phyloP scores from a whole-genome alignment of 2,113 vertebrate genomes.

The Elachura formosa region DNA sequence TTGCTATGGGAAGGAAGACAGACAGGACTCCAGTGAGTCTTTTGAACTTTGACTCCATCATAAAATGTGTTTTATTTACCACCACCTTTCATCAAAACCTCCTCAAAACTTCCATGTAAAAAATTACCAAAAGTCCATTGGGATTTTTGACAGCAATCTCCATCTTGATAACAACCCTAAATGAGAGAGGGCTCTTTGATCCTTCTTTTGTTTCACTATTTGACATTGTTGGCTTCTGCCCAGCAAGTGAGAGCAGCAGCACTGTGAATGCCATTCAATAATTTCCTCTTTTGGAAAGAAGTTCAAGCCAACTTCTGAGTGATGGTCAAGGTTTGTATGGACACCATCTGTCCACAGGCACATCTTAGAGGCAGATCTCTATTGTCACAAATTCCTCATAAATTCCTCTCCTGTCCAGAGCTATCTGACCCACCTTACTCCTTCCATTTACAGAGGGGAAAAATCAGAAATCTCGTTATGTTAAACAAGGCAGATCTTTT shows the following conservation, averaged over 20 bases:
- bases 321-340: neutral
- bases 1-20: neutral
- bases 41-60: neutral
- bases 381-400: neutral
- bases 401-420: too few relatives aligned
- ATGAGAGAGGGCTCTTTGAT: neutral
- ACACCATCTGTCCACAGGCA: neutral
- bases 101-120: neutral
- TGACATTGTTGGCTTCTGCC: neutral
- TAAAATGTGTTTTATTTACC: neutral
- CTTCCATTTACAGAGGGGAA: neutral
- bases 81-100: neutral
- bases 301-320: neutral
- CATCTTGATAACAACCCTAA: neutral
- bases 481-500: neutral
- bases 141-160: neutral
- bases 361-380: neutral
- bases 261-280: neutral
- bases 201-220: neutral
- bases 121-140: neutral
- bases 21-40: neutral
- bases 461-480: rapidly evolving
- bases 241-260: neutral
- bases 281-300: neutral
- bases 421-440: neutral